phyloP scores from a whole-genome alignment of 2,888 invertebrate species.

The Ophion obscuratus region DNA sequence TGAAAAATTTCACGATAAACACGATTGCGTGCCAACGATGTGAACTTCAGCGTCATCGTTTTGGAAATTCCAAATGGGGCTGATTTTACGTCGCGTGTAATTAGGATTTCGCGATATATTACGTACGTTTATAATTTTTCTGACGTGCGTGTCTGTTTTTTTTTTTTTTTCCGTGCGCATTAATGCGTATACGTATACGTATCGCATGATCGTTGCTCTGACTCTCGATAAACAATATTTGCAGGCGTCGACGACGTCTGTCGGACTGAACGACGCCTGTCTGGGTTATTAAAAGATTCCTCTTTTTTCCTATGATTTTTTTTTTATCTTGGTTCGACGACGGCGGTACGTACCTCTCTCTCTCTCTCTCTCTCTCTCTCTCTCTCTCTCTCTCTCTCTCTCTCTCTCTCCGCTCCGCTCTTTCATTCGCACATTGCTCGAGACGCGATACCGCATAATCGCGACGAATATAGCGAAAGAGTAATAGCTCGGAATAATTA shows the following conservation, averaged over 20 bases:
- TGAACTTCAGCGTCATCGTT: neutral
- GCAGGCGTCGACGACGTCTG: constrained; percentile 58
- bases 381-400: neutral
- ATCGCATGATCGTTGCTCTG: constrained; percentile 43
- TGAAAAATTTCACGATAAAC: too few relatives aligned
- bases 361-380: neutral
- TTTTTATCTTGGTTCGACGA: constrained; percentile 34
- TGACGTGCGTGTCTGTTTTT: neutral
- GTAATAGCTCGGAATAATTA: constrained; percentile 58
- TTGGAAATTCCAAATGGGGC: neutral
- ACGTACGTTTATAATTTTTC: neutral
- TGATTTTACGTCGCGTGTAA: neutral
- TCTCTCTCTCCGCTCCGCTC: neutral
- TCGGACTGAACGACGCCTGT: constrained; percentile 57
- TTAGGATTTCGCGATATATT: neutral
- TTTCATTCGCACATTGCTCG: constrained; percentile 28
- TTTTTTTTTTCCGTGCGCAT: neutral
- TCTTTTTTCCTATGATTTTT: constrained; percentile 21
- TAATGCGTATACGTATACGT: neutral
- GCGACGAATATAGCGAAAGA: constrained; percentile 43
- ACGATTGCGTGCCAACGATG: too few relatives aligned
- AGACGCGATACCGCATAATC: constrained; percentile 26
- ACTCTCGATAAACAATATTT: constrained; percentile 61
- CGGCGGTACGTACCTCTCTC: neutral
- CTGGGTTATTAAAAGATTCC: constrained; percentile 42